A percentile compares a stretch with the other conserved stretches of the same genome.
Evolutionary conservation across 2,113 vertebrate genomes (phyloP).

Genomic region (Rhizomys pruinosus): DNA sequence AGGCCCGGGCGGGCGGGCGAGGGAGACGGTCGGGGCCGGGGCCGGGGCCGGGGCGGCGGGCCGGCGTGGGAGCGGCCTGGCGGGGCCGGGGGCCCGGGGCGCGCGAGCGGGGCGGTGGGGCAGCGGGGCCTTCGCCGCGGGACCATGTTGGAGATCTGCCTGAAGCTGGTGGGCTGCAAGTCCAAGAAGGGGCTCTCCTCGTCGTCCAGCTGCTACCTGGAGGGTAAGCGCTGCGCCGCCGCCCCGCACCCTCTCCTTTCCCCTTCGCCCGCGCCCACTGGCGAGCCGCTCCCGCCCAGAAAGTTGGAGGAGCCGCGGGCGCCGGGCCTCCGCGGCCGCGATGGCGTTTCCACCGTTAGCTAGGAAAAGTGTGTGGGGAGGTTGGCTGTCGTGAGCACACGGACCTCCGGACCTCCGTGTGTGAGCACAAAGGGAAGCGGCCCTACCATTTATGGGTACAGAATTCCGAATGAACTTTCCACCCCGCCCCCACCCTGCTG

Average conservation of each 20-base stretch:
- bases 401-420: slow-evolving; percentile 83
- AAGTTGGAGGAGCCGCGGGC: slow-evolving; percentile 29
- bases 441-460: slow-evolving; percentile 88
- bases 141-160: slow-evolving; percentile 99
- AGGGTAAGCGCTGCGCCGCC: slow-evolving; percentile 90
- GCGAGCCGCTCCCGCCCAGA: neutral
- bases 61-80: slow-evolving; percentile 29
- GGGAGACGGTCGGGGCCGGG: slow-evolving; percentile 20
- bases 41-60: slow-evolving; percentile 70
- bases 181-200: slow-evolving; percentile 98
- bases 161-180: slow-evolving; percentile 99
- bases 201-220: slow-evolving; percentile 97
- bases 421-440: slow-evolving; percentile 65
- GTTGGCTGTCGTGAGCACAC: slow-evolving; percentile 64
- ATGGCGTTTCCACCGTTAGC: neutral
- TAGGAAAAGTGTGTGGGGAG: neutral
- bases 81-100: slow-evolving; percentile 44
- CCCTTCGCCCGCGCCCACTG: neutral
- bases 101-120: neutral
- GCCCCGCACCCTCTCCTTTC: neutral
- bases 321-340: neutral
- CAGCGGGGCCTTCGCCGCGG: slow-evolving; percentile 83
- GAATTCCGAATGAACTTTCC: slow-evolving; percentile 71
- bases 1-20: slow-evolving; percentile 76
- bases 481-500: slow-evolving; percentile 10